Evolutionary conservation across 2,113 vertebrate genomes (phyloP).

Genomic region (Euleptes europaea): DNA sequence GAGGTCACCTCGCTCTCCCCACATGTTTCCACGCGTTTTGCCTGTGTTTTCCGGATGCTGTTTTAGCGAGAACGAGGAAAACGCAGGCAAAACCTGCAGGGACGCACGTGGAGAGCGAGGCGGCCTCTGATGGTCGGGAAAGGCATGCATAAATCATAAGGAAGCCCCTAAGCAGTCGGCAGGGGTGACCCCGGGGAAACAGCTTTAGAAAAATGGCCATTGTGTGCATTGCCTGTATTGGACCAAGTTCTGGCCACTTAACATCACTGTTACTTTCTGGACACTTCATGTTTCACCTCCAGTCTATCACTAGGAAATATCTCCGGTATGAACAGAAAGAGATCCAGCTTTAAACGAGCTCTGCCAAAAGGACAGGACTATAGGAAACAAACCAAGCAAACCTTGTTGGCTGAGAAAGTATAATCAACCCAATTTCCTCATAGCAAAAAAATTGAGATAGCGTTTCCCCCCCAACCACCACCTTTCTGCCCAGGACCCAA

Average conservation of each 20-base stretch:
- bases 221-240: neutral
- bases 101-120: too few relatives aligned
- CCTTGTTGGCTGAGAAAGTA: slow-evolving; percentile 5
- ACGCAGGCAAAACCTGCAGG: too few relatives aligned
- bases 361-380: neutral
- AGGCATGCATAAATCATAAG: too few relatives aligned
- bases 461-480: too few relatives aligned
- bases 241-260: slow-evolving; percentile 13
- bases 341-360: neutral
- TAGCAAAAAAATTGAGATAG: neutral
- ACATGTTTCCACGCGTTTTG: too few relatives aligned
- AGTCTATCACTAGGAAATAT: slow-evolving; percentile 21
- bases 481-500: neutral
- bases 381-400: neutral
- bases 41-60: too few relatives aligned
- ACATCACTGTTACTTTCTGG: neutral
- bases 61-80: too few relatives aligned
- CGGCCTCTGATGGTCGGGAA: too few relatives aligned
- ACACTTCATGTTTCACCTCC: neutral
- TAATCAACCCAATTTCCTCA: neutral
- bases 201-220: too few relatives aligned
- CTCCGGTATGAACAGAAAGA: slow-evolving; percentile 6
- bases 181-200: too few relatives aligned
- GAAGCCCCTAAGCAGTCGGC: too few relatives aligned
- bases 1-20: too few relatives aligned